These are phyloP conservation scores for Tethea ocularis DNA, from an alignment of 2,888 invertebrate genomes.

Conservation along the genomic window DNA sequence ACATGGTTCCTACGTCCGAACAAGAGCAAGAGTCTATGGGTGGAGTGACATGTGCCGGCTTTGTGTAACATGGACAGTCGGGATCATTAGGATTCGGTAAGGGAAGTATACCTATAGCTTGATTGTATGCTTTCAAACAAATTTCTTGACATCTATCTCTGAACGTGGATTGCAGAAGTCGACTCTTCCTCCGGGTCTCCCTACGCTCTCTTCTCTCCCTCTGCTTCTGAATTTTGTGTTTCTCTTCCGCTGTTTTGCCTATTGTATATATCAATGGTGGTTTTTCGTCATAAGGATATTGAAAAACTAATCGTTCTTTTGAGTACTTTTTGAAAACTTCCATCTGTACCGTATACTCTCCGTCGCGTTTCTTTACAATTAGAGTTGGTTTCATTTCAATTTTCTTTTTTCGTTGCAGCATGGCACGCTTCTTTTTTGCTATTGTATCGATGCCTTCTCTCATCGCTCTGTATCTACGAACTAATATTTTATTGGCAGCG, in stretches of 20 bases:
- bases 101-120: constrained; percentile 72
- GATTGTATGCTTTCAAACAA: constrained; percentile 76
- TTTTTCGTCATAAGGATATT: constrained; percentile 77
- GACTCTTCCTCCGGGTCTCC: constrained; percentile 69
- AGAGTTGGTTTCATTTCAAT: constrained; percentile 70
- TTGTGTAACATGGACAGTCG: constrained; percentile 66
- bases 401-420: constrained; percentile 71
- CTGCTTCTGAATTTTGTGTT: constrained; percentile 59
- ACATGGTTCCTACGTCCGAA: constrained; percentile 63
- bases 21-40: constrained; percentile 74
- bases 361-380: constrained; percentile 64
- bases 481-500: constrained; percentile 67
- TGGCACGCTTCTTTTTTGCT: constrained; percentile 71
- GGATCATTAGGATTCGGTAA: constrained; percentile 68
- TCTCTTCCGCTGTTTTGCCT: constrained; percentile 72
- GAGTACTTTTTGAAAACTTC: constrained; percentile 78
- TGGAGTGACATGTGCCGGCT: constrained; percentile 40
- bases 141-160: constrained; percentile 77
- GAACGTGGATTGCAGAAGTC: constrained; percentile 71
- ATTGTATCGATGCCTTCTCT: constrained; percentile 65
- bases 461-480: constrained; percentile 63
- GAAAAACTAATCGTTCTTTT: constrained; percentile 65
- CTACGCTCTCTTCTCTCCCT: constrained; percentile 70
- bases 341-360: constrained; percentile 75
- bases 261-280: constrained; percentile 68